Base-by-base conservation (phyloP, 1,140 invertebrate genomes). In the Agraylea sexmaculata region DNA sequence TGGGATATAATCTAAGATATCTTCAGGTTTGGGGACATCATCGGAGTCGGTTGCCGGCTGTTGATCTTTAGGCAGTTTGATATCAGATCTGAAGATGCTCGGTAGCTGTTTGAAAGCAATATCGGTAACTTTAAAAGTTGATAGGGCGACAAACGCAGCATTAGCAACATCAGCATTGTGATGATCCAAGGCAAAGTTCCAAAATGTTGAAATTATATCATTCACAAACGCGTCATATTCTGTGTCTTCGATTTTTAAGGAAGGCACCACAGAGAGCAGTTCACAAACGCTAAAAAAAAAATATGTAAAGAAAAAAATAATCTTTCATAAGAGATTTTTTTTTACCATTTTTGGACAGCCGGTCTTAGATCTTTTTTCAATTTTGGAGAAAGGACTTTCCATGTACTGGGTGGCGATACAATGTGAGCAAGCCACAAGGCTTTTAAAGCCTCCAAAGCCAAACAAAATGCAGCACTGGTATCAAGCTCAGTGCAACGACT, bases 361-460 rank as follows among this genome's bases (percentile, higher is more conserved):
- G 56, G 55, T 23, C 70, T 47, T 7, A 32, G 49, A 40, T 74
- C 71, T 37, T 55, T 51, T 6, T 50, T 58, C 45, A 73, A 60
- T 21, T 64, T 59, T 4, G 66, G 68, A 19, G 62, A 54, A 33
- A 74, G 51, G 4, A 62, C 71, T 17, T 60, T 53, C 75, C 74
- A 78, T 0, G 74, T 72, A 8, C 70, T 70, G 29, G 58, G 61
- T 30, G 73, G 60, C 30, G 74, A 70, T 23, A 76, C 68, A 4
- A 75, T 56, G n/a, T 58, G 60, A 4, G 56, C 59, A 13, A 64
- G 60, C 58, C 74, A 78, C 18, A 80, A 58, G 7, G 57, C 54
- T 12, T 55, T 59, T 22, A 77, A 67, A 20, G 66, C 68, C 13
- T 65, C 53, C 19, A 78, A 53, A 2, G 69, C 68, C 0, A 71